Base-by-base conservation (phyloP, 1,140 invertebrate species). In the Hylaeus volcanicus region DNA sequence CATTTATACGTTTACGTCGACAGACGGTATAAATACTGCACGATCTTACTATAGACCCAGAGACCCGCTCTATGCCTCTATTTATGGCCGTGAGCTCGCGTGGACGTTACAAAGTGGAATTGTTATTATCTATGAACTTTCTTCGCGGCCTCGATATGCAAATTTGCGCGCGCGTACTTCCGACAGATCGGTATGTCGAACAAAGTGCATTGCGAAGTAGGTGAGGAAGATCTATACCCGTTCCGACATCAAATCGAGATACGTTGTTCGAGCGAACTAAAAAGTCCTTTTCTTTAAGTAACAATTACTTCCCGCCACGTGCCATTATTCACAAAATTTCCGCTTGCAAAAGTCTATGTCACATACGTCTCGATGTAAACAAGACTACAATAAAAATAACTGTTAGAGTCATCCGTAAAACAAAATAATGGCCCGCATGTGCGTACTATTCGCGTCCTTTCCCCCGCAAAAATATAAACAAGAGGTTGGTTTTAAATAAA, bases 21-120 rank as follows among this genome's bases (percentile, higher is more conserved):
- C 86, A 74, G 61, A 74, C 81, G 82, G 82, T 89, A 87, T 88
- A 90, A 89, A 90, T 90, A 90, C 89, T 86, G 81, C 63, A 89
- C 78, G 76, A 83, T 85, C 70, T 79, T 79, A 65, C 87, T 89
- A 90, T 90, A 90, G 78, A 88, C 81, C 69, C 79, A 79, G 79
- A 84, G 85, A 87, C 84, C 86, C 79, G 81, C 65, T 84, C 65
- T 74, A 78, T 53, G 65, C 81, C 81, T 70, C 85, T 87, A 86
- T 87, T 86, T 86, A 83, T 70, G 51, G 41, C 45, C 26, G 55
- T 65, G 66, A 15, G 26, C 55, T 55, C 75, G 68, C 70, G 84
- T 66, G 53, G 72, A 86, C 75, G 84, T 83, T 60, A 72, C 84
- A 75, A 82, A 79, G 64, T 72, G 70, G 68, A 73, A 73, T 68